Evolutionary conservation across 2,888 invertebrate genomes (phyloP).

Genomic region (Cylloceria caligata): DNA sequence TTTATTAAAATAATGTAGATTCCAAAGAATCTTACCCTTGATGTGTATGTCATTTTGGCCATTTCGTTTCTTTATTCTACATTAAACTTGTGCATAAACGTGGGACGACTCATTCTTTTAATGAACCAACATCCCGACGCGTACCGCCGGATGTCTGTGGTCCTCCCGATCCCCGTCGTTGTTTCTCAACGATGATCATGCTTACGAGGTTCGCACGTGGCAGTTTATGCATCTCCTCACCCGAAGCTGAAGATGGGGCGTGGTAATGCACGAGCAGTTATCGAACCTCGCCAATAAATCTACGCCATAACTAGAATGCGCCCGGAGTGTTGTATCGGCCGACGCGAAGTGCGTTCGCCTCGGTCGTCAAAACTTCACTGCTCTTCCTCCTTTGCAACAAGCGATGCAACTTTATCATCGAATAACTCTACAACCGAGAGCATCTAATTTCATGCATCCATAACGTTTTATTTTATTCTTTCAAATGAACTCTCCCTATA

Average conservation of each 20-base stretch:
- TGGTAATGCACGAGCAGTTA: conserved; percentile 83
- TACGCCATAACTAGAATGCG: conserved; percentile 82
- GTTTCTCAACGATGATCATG: conserved; percentile 44
- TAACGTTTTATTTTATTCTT: background rate
- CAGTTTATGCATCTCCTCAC: conserved; percentile 58
- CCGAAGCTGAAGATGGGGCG: conserved; percentile 76
- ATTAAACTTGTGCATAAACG: background rate
- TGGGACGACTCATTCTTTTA: conserved; percentile 14
- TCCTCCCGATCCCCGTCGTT: conserved; percentile 12
- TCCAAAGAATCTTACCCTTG: background rate
- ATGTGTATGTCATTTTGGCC: background rate
- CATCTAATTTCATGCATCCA: background rate
- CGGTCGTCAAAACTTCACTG: conserved; percentile 68
- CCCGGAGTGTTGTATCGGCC: conserved; percentile 75
- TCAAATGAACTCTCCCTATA: background rate
- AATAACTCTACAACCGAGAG: conserved; percentile 1
- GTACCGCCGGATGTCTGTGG: background rate
- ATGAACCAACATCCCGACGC: background rate
- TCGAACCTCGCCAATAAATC: conserved; percentile 83
- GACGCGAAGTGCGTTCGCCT: conserved; percentile 69
- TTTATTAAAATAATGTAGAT: background rate
- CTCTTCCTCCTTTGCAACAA: background rate
- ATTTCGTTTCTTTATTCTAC: background rate
- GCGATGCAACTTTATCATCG: conserved; percentile 36
- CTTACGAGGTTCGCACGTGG: conserved; percentile 52